Base-by-base conservation (phyloP, 1,140 invertebrate species). In the Ctenoplectra terminalis region DNA sequence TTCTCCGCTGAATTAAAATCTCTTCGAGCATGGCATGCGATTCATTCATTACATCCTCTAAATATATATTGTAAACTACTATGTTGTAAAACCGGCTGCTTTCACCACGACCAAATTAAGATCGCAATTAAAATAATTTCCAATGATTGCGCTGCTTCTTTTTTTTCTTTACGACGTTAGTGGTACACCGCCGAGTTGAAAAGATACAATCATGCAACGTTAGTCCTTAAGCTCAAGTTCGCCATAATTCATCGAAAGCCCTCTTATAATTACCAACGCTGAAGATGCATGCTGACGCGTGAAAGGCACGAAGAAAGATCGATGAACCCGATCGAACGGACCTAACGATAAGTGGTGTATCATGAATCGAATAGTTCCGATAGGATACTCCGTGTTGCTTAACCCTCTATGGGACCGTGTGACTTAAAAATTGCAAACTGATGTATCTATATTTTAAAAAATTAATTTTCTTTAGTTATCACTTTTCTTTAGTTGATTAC, bases 251-350 rank as follows among this genome's bases (percentile, higher is more conserved):
- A 56, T 76, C 61, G 46, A 76, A 76, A 26, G 54, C 54, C 15
- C 11, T 69, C 75, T 66, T 78, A 61, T 78, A 78, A 78, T 78
- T 70, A 70, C 54, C n/a, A 40, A 31, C 34, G 48, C n/a, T 29
- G 63, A 23, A 43, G 46, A 70, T 56, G 37, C n/a, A 69, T 29
- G 52, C 63, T 31, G 75, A 40, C 54, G 40, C 64, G 54, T 61
- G 64, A 78, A 63, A 71, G 76, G 67, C 67, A 46, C 76, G 76
- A 70, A 61, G 75, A 50, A 46, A 60, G 76, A 79, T 79, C 67
- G 64, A 77, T 37, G 75, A 77, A 69, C 52, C 23, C 37, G 52
- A 77, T 77, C 74, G 50, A 76, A 56, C 11, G 29, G n/a, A 34
- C 31, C n/a, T n/a, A n/a, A n/a, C n/a, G n/a, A 29, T 66, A 66